Base-by-base conservation (phyloP, 37 sponge, comb jelly and placozoan genomes). In the Agelas oroides region DNA sequence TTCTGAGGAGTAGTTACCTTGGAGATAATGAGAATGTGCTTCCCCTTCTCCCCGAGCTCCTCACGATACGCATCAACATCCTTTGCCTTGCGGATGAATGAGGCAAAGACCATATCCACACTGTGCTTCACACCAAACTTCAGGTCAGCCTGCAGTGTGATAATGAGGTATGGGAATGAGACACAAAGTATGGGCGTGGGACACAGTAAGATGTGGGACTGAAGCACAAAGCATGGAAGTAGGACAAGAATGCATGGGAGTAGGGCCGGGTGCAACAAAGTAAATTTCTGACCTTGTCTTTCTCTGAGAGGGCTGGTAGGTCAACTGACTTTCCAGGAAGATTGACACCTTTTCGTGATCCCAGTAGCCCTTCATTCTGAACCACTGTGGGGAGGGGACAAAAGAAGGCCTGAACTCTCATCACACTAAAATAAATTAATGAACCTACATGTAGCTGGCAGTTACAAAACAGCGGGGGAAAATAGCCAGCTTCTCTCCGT, bases 101-200 rank as follows among this genome's bases (percentile, higher is more conserved):
- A 97, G 33, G 98, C 98, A 88, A 94, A 97, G 54, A 97, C 85
- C 78, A 97, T 86, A 67, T 97, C 98, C n/a, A 94, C 91, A 35
- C 82, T 84, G 58, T 94, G 91, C 60, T 84, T 89, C 25, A 97
- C 81, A 31, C 98, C 98, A 88, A 97, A 97, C 71, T 86, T 77
- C 20, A 97, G 83, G 66, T 97, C 98, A 27, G 63, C n/a, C 80
- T 79, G 89, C 46, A 46, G 46, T 46, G 8, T 46, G 46, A 8
- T n/a, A n/a, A n/a, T n/a, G n/a, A n/a, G n/a, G n/a, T n/a, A n/a
- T n/a, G n/a, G n/a, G n/a, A n/a, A n/a, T n/a, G n/a, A n/a, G n/a
- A n/a, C 6, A 46, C 46, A 46, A 12, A 46, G 6, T 46, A 46
- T 46, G 46, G 46, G 46, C 3, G 8, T 46, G 46, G 46, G 46